Conservation (phyloP, 2,113 vertebrate genomes). For the Micronycteris hirsuta region DNA sequence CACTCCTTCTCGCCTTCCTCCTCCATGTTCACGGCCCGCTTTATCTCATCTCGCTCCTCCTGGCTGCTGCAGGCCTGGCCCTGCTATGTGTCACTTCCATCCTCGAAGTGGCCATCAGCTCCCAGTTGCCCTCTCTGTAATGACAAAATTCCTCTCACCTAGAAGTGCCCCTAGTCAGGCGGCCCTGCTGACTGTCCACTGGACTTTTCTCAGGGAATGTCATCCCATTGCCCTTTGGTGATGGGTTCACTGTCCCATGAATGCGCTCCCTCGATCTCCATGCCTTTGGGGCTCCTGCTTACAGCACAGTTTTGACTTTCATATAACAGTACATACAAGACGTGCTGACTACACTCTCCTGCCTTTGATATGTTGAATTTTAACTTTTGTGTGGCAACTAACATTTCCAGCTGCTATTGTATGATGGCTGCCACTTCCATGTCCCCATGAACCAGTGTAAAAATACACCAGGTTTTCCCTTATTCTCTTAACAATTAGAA, state of each 20-base stretch:
- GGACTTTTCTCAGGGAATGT: background rate
- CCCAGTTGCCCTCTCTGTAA: fast-evolving
- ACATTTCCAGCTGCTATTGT: background rate
- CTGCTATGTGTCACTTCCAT: background rate
- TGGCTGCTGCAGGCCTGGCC: background rate
- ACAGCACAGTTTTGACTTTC: background rate
- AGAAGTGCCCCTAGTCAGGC: too few species aligned
- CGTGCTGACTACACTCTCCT: background rate
- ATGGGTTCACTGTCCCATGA: background rate
- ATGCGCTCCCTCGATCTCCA: background rate
- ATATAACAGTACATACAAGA: background rate
- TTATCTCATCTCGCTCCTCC: background rate
- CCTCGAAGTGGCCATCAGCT: background rate
- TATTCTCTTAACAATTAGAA: background rate
- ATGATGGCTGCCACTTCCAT: background rate
- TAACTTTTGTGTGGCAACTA: background rate
- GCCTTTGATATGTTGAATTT: background rate
- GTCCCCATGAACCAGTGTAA: background rate
- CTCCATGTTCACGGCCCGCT: background rate
- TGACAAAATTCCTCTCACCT: background rate
- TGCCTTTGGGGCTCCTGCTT: background rate
- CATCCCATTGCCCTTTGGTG: fast-evolving
- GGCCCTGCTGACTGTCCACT: too few species aligned
- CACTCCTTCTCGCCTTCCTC: background rate
- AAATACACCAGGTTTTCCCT: background rate